These are phyloP conservation scores for Coregonus suidteri DNA, from an alignment of 2,797 vertebrate genomes.

Conservation along the genomic window DNA sequence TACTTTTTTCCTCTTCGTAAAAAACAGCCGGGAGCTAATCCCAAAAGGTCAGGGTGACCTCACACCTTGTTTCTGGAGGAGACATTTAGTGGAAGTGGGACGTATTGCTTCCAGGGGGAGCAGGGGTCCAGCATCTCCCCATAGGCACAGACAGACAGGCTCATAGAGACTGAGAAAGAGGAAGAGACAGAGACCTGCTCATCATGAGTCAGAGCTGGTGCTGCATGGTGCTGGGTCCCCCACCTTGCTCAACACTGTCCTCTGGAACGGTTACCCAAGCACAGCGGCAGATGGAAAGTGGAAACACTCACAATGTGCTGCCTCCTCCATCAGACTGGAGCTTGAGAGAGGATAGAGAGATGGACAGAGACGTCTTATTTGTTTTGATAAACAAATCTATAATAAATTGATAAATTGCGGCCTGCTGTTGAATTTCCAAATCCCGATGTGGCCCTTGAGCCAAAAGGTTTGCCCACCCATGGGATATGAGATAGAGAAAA, in stretches of 20 bases:
- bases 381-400: too few relatives aligned
- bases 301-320: background rate
- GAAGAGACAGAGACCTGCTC: background rate
- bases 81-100: background rate
- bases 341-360: background rate
- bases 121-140: background rate
- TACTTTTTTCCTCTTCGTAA: too few relatives aligned
- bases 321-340: too few relatives aligned
- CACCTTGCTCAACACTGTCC: too few relatives aligned
- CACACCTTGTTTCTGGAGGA: background rate
- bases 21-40: too few relatives aligned
- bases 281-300: background rate
- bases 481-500: too few relatives aligned
- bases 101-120: background rate
- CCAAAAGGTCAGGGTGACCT: too few relatives aligned
- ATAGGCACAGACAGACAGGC: background rate
- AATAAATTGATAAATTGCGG: too few relatives aligned
- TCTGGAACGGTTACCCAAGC: too few relatives aligned
- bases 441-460: too few relatives aligned
- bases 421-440: too few relatives aligned
- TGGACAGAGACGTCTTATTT: background rate
- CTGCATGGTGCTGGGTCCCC: background rate
- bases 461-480: too few relatives aligned
- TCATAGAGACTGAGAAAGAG: background rate
- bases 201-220: background rate